phyloP scores from a whole-genome alignment of 2,888 invertebrate genomes.

The Drepana falcataria region DNA sequence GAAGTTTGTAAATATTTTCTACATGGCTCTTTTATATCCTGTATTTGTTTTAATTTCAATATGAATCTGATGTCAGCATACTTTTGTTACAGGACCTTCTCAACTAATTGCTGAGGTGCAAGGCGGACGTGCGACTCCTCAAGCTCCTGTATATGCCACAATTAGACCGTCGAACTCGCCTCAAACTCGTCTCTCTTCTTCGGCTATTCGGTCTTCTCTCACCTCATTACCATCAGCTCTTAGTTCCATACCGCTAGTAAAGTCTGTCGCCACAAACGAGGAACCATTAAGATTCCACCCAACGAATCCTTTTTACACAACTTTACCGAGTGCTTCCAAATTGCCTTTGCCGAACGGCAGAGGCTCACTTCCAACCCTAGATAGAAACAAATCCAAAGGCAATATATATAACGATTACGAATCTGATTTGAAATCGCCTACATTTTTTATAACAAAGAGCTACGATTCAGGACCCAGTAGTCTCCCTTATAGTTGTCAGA shows the following conservation, averaged over 20 bases:
- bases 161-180: constrained; percentile 55
- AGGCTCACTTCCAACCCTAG: constrained; percentile 49
- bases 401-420: constrained; percentile 36
- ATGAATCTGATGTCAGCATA: constrained; percentile 11
- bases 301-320: constrained; percentile 72
- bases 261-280: constrained; percentile 44
- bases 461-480: constrained; percentile 45
- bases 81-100: constrained; percentile 62
- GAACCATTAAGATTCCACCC: constrained; percentile 64
- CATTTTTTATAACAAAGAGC: constrained; percentile 35
- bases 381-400: constrained; percentile 58
- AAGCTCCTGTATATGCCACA: constrained; percentile 69
- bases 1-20: too few relatives aligned
- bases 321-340: constrained; percentile 67
- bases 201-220: constrained; percentile 45
- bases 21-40: too few relatives aligned
- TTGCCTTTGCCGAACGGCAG: constrained; percentile 64
- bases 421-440: constrained; percentile 49
- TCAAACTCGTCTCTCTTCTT: constrained; percentile 38
- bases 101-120: constrained; percentile 60
- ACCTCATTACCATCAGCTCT: constrained; percentile 52
- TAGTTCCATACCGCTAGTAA: constrained; percentile 54
- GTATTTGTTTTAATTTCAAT: constrained; percentile 18
- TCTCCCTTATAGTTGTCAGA: constrained; percentile 40
- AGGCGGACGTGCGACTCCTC: constrained; percentile 51